Evolutionary conservation across 2,113 vertebrate genomes (phyloP).

Genomic region (Forbesichthys agassizii): DNA sequence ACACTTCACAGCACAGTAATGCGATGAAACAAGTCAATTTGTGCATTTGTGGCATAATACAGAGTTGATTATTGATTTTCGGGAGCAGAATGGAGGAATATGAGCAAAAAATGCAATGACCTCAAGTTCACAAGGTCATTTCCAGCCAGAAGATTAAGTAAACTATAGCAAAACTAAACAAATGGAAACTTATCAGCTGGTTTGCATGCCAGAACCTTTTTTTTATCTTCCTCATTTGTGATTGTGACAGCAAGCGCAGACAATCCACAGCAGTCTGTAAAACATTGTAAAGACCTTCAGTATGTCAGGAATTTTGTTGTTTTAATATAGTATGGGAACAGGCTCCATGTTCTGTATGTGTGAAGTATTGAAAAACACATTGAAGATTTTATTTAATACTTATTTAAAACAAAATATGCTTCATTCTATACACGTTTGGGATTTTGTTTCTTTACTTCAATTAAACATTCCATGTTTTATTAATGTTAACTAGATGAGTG

Average conservation of each 20-base stretch:
- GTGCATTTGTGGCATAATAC: conserved; percentile 53
- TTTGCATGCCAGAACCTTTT: conserved; percentile 70
- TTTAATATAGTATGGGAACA: background rate
- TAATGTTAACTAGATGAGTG: conserved; percentile 11
- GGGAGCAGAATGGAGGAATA: conserved; percentile 45
- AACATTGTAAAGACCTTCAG: conserved; percentile 49
- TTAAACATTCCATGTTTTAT: conserved; percentile 51
- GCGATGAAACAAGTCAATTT: conserved; percentile 61
- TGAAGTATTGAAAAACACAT: background rate
- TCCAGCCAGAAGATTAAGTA: conserved; percentile 77
- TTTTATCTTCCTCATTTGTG: conserved; percentile 61
- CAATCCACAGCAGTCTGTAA: conserved; percentile 47
- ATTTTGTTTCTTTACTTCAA: conserved; percentile 30
- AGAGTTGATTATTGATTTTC: conserved; percentile 53
- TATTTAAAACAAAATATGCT: background rate
- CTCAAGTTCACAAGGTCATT: conserved; percentile 79
- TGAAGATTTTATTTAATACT: background rate
- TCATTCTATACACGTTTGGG: background rate
- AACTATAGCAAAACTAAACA: conserved; percentile 79
- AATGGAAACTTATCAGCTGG: conserved; percentile 78
- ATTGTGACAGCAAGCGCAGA: conserved; percentile 57
- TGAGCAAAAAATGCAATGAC: conserved; percentile 38
- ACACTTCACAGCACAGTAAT: conserved; percentile 34
- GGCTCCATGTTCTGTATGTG: background rate
- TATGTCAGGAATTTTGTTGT: conserved; percentile 39